Evolutionary conservation across 2,888 invertebrate species (phyloP).

Genomic region (Rhopalosiphum nymphaeae): DNA sequence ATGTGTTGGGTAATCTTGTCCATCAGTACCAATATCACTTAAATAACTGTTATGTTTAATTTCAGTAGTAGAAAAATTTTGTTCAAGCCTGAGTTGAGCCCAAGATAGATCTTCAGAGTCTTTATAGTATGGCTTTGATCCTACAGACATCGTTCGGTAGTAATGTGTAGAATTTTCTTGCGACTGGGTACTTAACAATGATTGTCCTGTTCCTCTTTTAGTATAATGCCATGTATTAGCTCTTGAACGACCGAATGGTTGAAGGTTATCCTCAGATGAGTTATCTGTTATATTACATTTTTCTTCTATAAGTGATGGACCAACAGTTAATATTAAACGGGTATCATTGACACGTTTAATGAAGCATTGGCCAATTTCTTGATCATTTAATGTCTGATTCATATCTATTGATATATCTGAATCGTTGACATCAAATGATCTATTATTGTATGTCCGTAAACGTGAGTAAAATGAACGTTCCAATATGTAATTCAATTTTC

Average conservation of each 20-base stretch:
- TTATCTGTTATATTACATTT: not conserved
- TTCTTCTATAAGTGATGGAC: constrained; percentile 26
- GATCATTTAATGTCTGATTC: constrained; percentile 38
- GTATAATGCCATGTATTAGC: constrained; percentile 58
- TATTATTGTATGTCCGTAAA: constrained; percentile 26
- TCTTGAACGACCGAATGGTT: constrained; percentile 51
- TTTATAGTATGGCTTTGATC: constrained; percentile 38
- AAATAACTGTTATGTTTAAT: not conserved
- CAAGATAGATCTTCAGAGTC: constrained; percentile 28
- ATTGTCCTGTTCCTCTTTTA: not conserved
- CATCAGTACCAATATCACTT: not conserved
- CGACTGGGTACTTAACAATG: not conserved
- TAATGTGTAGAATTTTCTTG: constrained; percentile 32
- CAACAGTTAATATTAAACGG: constrained; percentile 50
- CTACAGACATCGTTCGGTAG: constrained; percentile 51
- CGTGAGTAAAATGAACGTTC: constrained; percentile 57
- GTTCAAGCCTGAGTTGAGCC: constrained; percentile 13
- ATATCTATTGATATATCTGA: not conserved
- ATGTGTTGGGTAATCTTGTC: not conserved
- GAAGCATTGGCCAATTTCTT: constrained; percentile 58
- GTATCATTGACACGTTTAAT: constrained; percentile 43
- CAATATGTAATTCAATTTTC: constrained; percentile 42
- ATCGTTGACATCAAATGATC: constrained; percentile 38
- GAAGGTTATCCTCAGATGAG: constrained; percentile 6
- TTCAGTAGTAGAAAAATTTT: not conserved